A percentile compares a stretch with the other conserved stretches of the same genome.
Evolutionary conservation across 30 jellyfish, hydroid and myxozoan genomes (phyloP).

Genomic region (Turritopsis rubra): DNA sequence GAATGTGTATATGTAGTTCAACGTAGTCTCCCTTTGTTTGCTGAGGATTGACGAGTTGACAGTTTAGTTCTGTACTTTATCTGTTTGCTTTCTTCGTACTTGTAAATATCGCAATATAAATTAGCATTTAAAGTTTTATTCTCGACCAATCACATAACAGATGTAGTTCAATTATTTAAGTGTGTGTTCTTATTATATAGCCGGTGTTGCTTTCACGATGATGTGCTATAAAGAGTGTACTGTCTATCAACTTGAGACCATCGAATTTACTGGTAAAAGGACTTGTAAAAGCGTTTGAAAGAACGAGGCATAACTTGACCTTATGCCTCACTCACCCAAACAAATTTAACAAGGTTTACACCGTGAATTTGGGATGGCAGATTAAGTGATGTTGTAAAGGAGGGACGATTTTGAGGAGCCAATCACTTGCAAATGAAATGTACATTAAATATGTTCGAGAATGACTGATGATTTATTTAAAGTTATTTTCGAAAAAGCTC

Average conservation of each 20-base stretch:
- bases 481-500: not conserved
- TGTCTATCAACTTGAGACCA: not conserved
- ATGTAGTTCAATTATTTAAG: not conserved
- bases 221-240: no score
- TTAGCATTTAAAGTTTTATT: not conserved
- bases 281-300: not conserved
- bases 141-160: not conserved
- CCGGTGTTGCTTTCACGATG: not conserved
- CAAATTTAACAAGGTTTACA: no score
- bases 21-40: not conserved
- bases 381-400: no score
- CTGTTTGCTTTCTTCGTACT: not conserved
- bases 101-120: not conserved
- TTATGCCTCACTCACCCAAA: no score
- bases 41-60: not conserved
- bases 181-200: not conserved
- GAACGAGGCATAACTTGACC: no score
- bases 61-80: not conserved
- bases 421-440: not conserved
- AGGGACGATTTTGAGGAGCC: not conserved
- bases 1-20: not conserved
- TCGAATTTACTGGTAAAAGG: not conserved
- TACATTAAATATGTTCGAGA: not conserved
- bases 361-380: no score
- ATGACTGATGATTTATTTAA: not conserved